Evolutionary conservation across 2,113 vertebrate species (phyloP).

Genomic region (Xenotilapia caudafasciata): DNA sequence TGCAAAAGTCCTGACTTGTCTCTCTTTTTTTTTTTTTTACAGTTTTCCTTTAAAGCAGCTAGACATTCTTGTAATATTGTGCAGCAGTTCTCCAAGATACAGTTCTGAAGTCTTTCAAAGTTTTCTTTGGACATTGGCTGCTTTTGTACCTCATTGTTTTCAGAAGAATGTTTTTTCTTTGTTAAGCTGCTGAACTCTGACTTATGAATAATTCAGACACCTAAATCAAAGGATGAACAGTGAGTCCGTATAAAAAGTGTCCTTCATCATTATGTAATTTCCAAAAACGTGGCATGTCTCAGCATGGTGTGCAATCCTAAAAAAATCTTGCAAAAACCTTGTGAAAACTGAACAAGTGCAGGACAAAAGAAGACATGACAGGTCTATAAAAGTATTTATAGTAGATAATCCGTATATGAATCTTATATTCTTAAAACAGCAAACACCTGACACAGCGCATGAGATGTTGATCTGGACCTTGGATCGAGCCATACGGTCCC

Average conservation of each 20-base stretch:
- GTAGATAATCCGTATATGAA: background rate
- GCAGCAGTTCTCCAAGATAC: background rate
- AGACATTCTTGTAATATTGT: background rate
- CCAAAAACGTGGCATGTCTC: background rate
- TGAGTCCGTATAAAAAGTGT: background rate
- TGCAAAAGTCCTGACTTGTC: background rate
- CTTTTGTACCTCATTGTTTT: background rate
- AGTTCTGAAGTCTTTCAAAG: background rate
- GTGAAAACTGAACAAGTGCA: background rate
- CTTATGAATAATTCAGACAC: background rate
- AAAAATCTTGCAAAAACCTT: background rate
- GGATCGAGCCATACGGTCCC: background rate
- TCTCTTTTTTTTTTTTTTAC: background rate
- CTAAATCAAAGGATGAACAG: background rate
- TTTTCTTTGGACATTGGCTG: background rate
- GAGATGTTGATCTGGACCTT: background rate
- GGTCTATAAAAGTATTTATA: background rate
- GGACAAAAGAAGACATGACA: background rate
- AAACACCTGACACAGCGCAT: background rate
- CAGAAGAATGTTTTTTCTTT: background rate
- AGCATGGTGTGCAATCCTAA: background rate
- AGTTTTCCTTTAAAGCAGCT: background rate
- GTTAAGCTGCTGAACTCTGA: background rate
- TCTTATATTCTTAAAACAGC: background rate
- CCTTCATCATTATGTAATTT: background rate